Conservation (phyloP, 2,888 invertebrate species). For the Imbricaverruca yamaguchii region DNA sequence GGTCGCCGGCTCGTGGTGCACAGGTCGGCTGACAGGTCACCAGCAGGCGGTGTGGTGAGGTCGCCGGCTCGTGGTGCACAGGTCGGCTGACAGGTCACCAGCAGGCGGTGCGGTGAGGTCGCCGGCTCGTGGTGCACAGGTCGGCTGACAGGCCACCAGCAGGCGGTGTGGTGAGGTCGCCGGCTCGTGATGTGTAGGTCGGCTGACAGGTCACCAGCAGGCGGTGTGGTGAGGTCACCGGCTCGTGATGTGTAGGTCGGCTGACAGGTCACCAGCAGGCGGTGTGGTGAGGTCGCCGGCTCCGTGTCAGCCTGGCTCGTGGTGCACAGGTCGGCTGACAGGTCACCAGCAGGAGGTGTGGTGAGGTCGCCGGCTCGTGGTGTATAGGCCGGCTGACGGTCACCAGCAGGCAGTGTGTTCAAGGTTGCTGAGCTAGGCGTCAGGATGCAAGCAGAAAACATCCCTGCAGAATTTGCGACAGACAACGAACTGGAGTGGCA, state of each 20-base stretch:
- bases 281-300: neutral
- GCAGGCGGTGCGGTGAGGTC: too few species aligned
- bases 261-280: constrained; percentile 3
- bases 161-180: neutral
- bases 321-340: neutral
- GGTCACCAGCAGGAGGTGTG: too few species aligned
- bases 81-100: neutral
- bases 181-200: neutral
- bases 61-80: neutral
- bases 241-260: too few species aligned
- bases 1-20: neutral
- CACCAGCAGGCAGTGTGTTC: neutral
- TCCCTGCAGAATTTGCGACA: too few species aligned
- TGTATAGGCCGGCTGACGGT: neutral
- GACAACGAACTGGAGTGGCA: too few species aligned
- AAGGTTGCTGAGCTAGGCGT: too few species aligned
- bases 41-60: too few species aligned
- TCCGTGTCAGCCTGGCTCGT: constrained; percentile 51
- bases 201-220: neutral
- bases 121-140: neutral
- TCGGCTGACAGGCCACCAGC: constrained; percentile 22
- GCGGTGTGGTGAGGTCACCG: neutral
- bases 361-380: neutral
- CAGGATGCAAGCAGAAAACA: too few species aligned
- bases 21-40: neutral